These are phyloP conservation scores for Odocoileus virginianus DNA, from an alignment of 2,113 vertebrate species.

Conservation along the genomic window DNA sequence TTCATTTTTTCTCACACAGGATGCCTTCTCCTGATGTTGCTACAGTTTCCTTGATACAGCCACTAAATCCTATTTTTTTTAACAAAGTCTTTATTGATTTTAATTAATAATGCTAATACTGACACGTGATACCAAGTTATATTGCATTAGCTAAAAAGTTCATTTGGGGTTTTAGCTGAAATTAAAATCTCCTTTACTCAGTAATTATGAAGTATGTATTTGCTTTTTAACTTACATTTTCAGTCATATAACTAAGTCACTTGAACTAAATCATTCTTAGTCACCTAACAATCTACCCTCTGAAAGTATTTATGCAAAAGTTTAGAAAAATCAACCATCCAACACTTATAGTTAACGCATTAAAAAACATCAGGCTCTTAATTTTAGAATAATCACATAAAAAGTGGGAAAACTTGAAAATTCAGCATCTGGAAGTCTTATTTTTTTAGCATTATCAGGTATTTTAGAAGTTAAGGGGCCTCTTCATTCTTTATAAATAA, in stretches of 20 bases:
- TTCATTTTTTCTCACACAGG: neutral
- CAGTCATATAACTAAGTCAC: neutral
- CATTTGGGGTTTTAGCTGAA: neutral
- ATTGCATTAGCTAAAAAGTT: neutral
- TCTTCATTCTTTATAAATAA: slow-evolving; percentile 36
- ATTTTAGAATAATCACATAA: slow-evolving; percentile 16
- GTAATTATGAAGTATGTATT: neutral
- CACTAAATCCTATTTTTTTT: slow-evolving; percentile 43
- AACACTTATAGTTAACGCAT: neutral
- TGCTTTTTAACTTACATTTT: slow-evolving; percentile 15
- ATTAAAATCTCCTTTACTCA: slow-evolving; percentile 29
- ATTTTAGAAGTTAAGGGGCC: slow-evolving; percentile 12
- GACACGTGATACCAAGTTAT: neutral
- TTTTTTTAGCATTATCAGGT: neutral
- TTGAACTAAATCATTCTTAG: neutral
- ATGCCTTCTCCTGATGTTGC: neutral
- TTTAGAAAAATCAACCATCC: neutral
- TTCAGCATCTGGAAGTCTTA: neutral
- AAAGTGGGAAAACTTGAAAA: neutral
- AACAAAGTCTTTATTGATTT: slow-evolving; percentile 36
- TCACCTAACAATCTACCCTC: neutral
- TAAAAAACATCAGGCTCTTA: neutral
- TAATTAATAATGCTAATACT: slow-evolving; percentile 23
- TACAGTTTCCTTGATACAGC: slow-evolving; percentile 24
- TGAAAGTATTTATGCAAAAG: neutral